Conservation (phyloP, 1,140 invertebrate species). For the Hestina assimilis region DNA sequence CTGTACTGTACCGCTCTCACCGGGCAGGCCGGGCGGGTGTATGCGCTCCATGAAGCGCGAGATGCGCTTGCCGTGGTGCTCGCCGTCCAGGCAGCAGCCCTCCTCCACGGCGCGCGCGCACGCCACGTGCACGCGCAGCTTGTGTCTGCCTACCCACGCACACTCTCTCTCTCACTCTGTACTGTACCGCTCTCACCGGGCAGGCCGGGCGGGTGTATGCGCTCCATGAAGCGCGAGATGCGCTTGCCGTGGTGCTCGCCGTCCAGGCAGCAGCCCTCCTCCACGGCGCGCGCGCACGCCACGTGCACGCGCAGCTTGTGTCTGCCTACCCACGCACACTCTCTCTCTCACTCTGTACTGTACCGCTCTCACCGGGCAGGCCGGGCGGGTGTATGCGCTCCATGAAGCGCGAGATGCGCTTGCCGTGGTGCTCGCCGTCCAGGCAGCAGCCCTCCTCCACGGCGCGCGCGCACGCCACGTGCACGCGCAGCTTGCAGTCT, state of each 20-base stretch:
- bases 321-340: conserved; percentile 84
- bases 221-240: conserved; percentile 85
- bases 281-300: conserved; percentile 87
- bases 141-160: too few species aligned
- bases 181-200: too few species aligned
- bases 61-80: conserved; percentile 82
- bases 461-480: conserved; percentile 88
- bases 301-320: conserved; percentile 93
- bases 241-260: conserved; percentile 82
- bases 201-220: conserved; percentile 80
- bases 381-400: conserved; percentile 82
- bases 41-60: conserved; percentile 88
- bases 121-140: conserved; percentile 89
- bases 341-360: background rate
- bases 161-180: too few species aligned
- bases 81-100: background rate
- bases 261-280: conserved; percentile 92
- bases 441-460: conserved; percentile 93
- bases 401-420: conserved; percentile 87
- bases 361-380: too few species aligned
- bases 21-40: conserved; percentile 36
- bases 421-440: conserved; percentile 82
- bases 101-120: conserved; percentile 87
- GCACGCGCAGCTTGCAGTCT: conserved; percentile 94
- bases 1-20: conserved; percentile 1